Percentiles rank a stretch among this genome's conserved stretches.
phyloP scores from a whole-genome alignment of 2,797 vertebrate species.

The Pseudochromis fuscus region DNA sequence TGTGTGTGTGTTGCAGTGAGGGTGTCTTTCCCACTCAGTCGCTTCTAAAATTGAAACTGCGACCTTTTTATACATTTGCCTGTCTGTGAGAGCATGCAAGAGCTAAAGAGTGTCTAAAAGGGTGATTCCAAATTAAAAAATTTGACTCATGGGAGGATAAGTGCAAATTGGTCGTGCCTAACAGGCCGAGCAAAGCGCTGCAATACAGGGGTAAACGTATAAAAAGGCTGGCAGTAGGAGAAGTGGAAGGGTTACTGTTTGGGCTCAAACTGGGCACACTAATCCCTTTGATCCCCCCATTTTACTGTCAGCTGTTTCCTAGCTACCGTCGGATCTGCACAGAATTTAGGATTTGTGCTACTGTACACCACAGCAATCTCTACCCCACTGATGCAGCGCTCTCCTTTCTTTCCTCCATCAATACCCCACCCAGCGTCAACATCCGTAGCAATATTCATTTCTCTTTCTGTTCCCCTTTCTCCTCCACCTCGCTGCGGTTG shows the following conservation, averaged over 20 bases:
- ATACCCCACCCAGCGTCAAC: conserved; percentile 44
- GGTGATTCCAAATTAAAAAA: conserved; percentile 69
- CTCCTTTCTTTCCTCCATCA: conserved; percentile 70
- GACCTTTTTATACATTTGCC: conserved; percentile 70
- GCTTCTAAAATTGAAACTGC: conserved; percentile 63
- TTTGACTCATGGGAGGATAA: conserved; percentile 40
- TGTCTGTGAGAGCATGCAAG: conserved; percentile 56
- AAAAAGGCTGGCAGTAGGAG: conserved; percentile 65
- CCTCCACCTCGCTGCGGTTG: conserved; percentile 43
- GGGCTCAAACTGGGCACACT: conserved; percentile 79
- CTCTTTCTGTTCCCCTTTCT: conserved; percentile 48
- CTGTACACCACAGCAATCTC: conserved; percentile 80
- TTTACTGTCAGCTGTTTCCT: conserved; percentile 86
- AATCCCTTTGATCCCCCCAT: conserved; percentile 82
- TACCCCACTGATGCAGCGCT: conserved; percentile 72
- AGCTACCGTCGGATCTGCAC: conserved; percentile 78
- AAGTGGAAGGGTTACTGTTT: conserved; percentile 78
- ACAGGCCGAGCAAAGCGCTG: conserved; percentile 21
- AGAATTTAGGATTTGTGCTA: conserved; percentile 83
- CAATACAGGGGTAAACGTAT: conserved; percentile 51
- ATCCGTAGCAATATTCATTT: conserved; percentile 53
- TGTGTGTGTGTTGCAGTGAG: conserved; percentile 2
- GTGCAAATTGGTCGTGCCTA: conserved; percentile 31
- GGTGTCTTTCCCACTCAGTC: conserved; percentile 22
- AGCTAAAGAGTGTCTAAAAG: conserved; percentile 55